Evolutionary conservation across 1,140 invertebrate species (phyloP).

Genomic region (Hyposmocoma kahamanoa): DNA sequence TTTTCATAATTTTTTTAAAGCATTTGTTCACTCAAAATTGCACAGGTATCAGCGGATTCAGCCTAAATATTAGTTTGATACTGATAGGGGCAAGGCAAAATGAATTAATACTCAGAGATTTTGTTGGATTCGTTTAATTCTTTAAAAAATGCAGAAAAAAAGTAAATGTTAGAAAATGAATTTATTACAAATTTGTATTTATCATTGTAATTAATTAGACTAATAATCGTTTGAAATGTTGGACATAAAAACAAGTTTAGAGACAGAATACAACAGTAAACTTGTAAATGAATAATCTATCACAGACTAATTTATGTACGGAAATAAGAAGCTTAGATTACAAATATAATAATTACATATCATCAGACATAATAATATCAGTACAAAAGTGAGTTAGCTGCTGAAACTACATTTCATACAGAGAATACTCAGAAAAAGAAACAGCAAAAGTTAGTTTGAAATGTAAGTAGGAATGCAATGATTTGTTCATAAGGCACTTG

Average conservation of each 20-base stretch:
- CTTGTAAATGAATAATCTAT: conserved; percentile 35
- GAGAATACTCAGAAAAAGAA: too few species aligned
- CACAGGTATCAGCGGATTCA: too few species aligned
- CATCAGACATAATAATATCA: too few species aligned
- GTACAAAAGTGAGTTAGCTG: background rate
- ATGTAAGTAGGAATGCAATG: conserved; percentile 58
- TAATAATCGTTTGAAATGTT: background rate
- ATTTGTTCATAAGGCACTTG: conserved; percentile 72
- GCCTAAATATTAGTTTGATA: too few species aligned
- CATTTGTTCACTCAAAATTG: too few species aligned
- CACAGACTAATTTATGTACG: conserved; percentile 51
- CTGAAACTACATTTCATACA: too few species aligned
- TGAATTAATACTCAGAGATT: too few species aligned
- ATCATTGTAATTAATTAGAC: background rate
- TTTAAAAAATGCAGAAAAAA: conserved; percentile 66
- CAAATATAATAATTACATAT: too few species aligned
- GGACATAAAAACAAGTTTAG: background rate
- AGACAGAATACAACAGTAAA: conserved; percentile 11
- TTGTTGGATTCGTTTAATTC: conserved; percentile 55
- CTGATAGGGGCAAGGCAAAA: too few species aligned
- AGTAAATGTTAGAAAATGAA: conserved; percentile 66
- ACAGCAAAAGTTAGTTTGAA: conserved; percentile 19
- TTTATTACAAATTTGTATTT: conserved; percentile 70
- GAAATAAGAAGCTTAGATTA: conserved; percentile 12
- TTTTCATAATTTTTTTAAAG: too few species aligned